Evolutionary conservation across 2,888 invertebrate genomes (phyloP).

Genomic region (Deilephila elpenor): DNA sequence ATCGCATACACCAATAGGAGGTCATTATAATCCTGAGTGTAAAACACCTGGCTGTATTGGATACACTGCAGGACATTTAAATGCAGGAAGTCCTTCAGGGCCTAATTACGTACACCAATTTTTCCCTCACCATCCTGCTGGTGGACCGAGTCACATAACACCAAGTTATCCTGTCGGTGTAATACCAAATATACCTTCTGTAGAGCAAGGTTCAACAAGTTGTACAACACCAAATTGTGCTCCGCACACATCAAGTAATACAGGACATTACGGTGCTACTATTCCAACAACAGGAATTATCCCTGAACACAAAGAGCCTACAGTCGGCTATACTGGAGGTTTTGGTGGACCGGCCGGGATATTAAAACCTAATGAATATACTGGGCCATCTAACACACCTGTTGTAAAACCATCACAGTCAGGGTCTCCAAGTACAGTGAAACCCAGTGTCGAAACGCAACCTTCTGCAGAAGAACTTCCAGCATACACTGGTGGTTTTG

Average conservation of each 20-base stretch:
- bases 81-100: background rate
- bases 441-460: constrained; percentile 15
- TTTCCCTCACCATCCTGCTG: background rate
- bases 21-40: constrained; percentile 13
- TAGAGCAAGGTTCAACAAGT: constrained; percentile 12
- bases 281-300: background rate
- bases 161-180: constrained; percentile 19
- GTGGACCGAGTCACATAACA: background rate
- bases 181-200: constrained; percentile 31
- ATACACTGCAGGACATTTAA: constrained; percentile 5
- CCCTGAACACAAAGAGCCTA: constrained; percentile 42
- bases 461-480: constrained; percentile 23
- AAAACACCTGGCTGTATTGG: constrained; percentile 31
- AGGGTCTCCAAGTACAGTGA: background rate
- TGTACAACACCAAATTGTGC: constrained; percentile 25
- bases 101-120: background rate
- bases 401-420: constrained; percentile 21
- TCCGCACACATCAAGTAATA: constrained; percentile 24
- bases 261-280: constrained; percentile 4
- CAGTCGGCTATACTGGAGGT: constrained; percentile 50
- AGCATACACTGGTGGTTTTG: constrained; percentile 40
- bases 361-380: constrained; percentile 60
- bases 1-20: background rate
- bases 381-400: constrained; percentile 37
- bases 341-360: constrained; percentile 63